Percentiles rank a stretch among this genome's conserved stretches.
phyloP scores from a whole-genome alignment of 2,797 vertebrate species.

The Sorex maritimensis region DNA sequence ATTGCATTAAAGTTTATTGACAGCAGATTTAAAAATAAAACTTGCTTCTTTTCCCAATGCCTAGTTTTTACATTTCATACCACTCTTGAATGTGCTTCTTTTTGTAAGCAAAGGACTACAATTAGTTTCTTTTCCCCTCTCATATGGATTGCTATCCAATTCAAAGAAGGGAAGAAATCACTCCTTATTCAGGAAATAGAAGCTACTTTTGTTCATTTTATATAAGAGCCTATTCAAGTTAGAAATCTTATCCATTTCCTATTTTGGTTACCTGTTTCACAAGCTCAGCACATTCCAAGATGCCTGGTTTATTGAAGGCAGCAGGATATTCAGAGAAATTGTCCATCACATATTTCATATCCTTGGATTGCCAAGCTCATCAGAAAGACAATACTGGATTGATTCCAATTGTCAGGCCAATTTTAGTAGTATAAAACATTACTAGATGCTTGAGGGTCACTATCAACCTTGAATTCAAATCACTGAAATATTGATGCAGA shows the following conservation, averaged over 20 bases:
- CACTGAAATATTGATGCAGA: background rate
- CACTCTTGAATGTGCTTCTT: background rate
- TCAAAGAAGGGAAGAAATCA: conserved; percentile 71
- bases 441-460: conserved; percentile 11
- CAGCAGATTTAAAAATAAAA: no score
- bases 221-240: conserved; percentile 64
- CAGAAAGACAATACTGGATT: conserved; percentile 74
- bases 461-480: conserved; percentile 41
- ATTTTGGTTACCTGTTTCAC: conserved; percentile 76
- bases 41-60: no score
- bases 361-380: conserved; percentile 33
- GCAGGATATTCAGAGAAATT: conserved; percentile 70
- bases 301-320: conserved; percentile 60
- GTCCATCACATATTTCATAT: conserved; percentile 52
- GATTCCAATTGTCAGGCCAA: conserved; percentile 66
- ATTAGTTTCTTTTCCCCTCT: background rate
- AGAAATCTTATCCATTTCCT: conserved; percentile 72
- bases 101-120: conserved; percentile 15
- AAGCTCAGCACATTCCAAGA: conserved; percentile 61
- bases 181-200: conserved; percentile 72
- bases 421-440: conserved; percentile 31
- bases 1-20: no score
- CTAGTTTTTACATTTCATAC: background rate
- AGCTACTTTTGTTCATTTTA: conserved; percentile 73
- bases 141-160: background rate